A percentile compares a stretch with the other conserved stretches of the same genome.
Evolutionary conservation across 2,797 vertebrate species (phyloP).

Genomic region (Sardinella longiceps): DNA sequence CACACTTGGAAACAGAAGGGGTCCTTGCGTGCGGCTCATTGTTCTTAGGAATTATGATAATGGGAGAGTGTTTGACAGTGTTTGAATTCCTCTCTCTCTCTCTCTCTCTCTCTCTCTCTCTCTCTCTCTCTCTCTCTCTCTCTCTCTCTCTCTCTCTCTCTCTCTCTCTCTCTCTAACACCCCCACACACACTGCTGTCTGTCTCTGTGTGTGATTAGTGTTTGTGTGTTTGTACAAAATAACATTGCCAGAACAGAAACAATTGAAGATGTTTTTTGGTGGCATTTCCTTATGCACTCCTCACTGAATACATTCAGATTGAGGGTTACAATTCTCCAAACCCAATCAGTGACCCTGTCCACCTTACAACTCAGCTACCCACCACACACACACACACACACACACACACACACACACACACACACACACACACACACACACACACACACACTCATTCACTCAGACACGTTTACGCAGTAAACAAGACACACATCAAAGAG

Average conservation of each 20-base stretch:
- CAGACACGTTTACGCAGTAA: neutral
- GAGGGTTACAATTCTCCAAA: neutral
- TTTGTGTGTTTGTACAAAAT: no score
- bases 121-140: no score
- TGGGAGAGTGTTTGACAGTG: neutral
- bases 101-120: no score
- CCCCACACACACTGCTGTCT: neutral
- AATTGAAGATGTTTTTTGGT: neutral
- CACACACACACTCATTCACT: slow-evolving; percentile 1
- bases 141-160: no score
- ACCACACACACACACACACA: slow-evolving; percentile 5
- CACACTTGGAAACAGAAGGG: neutral
- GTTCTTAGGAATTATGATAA: slow-evolving; percentile 10
- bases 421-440: neutral
- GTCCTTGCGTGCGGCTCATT: neutral
- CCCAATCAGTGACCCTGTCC: neutral
- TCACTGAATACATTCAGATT: neutral
- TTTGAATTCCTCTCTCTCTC: neutral
- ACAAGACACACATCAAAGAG: neutral
- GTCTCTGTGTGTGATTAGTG: neutral
- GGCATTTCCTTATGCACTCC: neutral
- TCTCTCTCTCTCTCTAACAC: no score
- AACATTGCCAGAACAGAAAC: no score
- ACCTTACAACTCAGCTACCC: neutral
- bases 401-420: neutral